phyloP scores from a whole-genome alignment of 2,888 invertebrate genomes.

The Cheilosia impressa region DNA sequence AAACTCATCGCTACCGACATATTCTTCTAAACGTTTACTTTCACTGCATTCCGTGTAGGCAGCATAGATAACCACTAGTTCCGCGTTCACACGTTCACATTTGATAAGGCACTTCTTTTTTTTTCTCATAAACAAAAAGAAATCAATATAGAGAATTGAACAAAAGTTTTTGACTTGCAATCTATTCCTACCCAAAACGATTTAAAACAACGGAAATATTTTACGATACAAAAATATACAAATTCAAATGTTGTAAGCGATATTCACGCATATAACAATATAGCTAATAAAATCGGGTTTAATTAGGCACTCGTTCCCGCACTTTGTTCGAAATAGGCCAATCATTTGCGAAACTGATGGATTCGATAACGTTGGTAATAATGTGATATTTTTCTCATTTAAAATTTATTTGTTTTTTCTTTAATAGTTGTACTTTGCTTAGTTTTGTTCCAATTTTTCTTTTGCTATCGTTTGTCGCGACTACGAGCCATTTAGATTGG shows the following conservation, averaged over 20 bases:
- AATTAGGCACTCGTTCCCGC: conserved; percentile 56
- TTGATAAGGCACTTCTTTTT: conserved; percentile 63
- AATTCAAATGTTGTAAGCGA: conserved; percentile 31
- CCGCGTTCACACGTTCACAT: conserved; percentile 13
- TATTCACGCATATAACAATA: conserved; percentile 23
- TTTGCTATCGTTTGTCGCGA: neutral
- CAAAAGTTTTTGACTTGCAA: conserved; percentile 57
- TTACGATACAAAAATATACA: conserved; percentile 50
- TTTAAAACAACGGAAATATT: conserved; percentile 35
- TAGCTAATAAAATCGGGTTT: conserved; percentile 70
- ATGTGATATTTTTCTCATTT: conserved; percentile 7
- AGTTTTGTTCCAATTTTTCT: conserved; percentile 4
- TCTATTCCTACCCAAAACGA: conserved; percentile 64
- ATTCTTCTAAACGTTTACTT: conserved; percentile 53
- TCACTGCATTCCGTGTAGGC: conserved; percentile 48
- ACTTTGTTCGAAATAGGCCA: conserved; percentile 17
- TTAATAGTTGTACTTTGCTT: conserved; percentile 67
- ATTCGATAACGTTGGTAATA: conserved; percentile 20
- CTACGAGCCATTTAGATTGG: conserved; percentile 79
- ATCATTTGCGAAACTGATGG: conserved; percentile 11
- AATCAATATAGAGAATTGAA: conserved; percentile 49
- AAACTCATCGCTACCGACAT: conserved; percentile 53
- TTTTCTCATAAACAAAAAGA: conserved; percentile 34
- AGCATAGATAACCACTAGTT: conserved; percentile 58
- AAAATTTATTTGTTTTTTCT: conserved; percentile 16